Evolutionary conservation across 2,888 invertebrate species (phyloP), one percentile per base, ranked within the genome.

Genomic region (Tiliacea citrago): DNA sequence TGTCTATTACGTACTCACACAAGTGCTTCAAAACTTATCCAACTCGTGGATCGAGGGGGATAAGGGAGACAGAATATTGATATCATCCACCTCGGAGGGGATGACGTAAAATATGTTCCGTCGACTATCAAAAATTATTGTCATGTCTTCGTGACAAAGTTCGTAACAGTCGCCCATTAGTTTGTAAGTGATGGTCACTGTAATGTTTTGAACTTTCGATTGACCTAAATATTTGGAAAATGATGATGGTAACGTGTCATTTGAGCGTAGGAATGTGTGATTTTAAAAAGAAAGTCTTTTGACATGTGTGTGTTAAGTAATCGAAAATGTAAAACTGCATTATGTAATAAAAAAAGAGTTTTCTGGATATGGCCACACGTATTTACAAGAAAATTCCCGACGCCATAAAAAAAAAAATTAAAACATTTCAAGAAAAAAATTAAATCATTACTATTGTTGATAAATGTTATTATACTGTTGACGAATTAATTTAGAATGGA

Each of bases 1-100:
- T 42, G 39, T 81, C 55, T 74, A 81, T 75, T 70, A 66, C 24
- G 18, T 61, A 58, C 66, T 68, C 57, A 60, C 57, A 69, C 13
- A 75, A 68, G 67, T 75, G 10, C 84, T 75, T 57, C 18, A 49
- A 81, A 84, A 81, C 51, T 80, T 79, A 51, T 79, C 55, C 29
- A 57, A 68, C 29, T 81, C 61, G 35, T 49, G 42, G 55, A 62
- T 12, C 51, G 35, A 39, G 57, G 63, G 29, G 42, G 63, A 65
- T 29, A 21, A 65, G 60, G 83, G 45, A 63, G 21, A 18, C 35
- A 35, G 62, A 51, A 79, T 83, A 65, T 73, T 73, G 18, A 63
- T 45, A 58, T 29, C 53, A 57, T 69, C 42, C 39, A n/a, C 62
- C 57, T 60, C 16, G 9, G 60, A n/a, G 47, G 42, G 16, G 9